Evolutionary conservation across 2,888 invertebrate species (phyloP).

Genomic region (Keiferia lycopersicella): DNA sequence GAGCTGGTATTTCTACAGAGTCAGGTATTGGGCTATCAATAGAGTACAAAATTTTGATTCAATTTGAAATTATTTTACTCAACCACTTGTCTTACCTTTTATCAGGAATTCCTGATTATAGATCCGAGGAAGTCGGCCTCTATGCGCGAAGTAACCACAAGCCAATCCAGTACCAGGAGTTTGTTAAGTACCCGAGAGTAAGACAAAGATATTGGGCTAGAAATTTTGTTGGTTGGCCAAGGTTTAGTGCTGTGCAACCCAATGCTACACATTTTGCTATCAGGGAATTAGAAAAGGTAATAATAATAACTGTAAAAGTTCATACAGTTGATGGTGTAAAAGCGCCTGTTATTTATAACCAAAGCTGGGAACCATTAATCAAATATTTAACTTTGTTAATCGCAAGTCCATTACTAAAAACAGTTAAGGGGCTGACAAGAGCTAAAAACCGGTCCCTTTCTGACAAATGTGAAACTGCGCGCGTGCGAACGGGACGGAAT

Average conservation of each 20-base stretch:
- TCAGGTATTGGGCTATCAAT: constrained; percentile 79
- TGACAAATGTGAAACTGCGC: too few species aligned
- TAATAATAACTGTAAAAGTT: too few species aligned
- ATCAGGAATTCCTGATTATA: constrained; percentile 95
- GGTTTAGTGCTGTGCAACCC: constrained; percentile 89
- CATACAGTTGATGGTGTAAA: too few species aligned
- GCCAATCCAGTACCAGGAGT: constrained; percentile 93
- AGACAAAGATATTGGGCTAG: constrained; percentile 97
- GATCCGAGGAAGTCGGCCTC: constrained; percentile 94
- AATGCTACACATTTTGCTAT: constrained; percentile 89
- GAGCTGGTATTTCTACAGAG: constrained; percentile 98
- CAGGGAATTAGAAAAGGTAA: constrained; percentile 85
- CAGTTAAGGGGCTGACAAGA: too few species aligned
- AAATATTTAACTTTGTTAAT: too few species aligned
- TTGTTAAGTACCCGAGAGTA: constrained; percentile 84
- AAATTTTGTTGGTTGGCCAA: constrained; percentile 96
- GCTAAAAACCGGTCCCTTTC: too few species aligned
- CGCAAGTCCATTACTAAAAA: too few species aligned
- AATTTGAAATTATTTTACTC: neutral
- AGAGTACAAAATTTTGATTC: neutral
- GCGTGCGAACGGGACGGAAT: too few species aligned
- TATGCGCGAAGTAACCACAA: constrained; percentile 92
- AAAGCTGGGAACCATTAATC: too few species aligned
- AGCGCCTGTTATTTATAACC: too few species aligned
- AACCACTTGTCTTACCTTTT: constrained; percentile 10